Conservation (phyloP, 2,113 vertebrate genomes). For the Oncorhynchus kisutch region DNA sequence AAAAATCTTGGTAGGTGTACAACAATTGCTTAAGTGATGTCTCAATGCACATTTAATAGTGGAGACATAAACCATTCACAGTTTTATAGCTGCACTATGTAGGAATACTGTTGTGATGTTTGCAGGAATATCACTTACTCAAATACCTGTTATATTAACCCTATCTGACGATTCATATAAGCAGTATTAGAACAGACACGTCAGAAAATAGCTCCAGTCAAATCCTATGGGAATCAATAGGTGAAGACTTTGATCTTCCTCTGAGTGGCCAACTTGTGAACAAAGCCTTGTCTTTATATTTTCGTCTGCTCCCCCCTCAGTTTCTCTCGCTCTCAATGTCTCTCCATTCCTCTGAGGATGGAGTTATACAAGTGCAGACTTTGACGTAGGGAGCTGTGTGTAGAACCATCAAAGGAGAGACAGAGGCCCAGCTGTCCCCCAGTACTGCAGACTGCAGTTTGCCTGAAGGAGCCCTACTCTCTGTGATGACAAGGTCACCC, state of each 20-base stretch:
- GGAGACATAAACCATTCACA: conserved; percentile 4
- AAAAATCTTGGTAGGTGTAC: not conserved
- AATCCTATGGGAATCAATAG: not conserved
- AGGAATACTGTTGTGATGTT: not conserved
- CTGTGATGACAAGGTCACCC: conserved; percentile 16
- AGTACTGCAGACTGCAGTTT: not conserved
- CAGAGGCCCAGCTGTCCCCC: not conserved
- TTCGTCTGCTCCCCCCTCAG: not conserved
- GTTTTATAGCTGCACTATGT: too few relatives aligned
- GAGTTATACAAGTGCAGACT: not conserved
- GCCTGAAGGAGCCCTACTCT: conserved; percentile 1
- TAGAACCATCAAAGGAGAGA: conserved; percentile 26
- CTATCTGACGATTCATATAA: not conserved
- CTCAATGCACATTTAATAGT: not conserved
- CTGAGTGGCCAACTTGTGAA: conserved; percentile 38
- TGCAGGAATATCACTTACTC: not conserved
- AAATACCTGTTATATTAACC: not conserved
- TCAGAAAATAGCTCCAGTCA: not conserved
- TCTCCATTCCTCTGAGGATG: not conserved
- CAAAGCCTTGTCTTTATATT: conserved; percentile 29
- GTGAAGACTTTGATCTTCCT: conserved; percentile 19
- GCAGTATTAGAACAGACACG: not conserved
- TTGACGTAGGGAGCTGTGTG: not conserved
- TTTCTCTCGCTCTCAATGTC: not conserved
- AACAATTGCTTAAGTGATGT: not conserved